These are phyloP conservation scores for Eudasyphora cyanicolor DNA, from an alignment of 2,888 invertebrate genomes.

Conservation along the genomic window DNA sequence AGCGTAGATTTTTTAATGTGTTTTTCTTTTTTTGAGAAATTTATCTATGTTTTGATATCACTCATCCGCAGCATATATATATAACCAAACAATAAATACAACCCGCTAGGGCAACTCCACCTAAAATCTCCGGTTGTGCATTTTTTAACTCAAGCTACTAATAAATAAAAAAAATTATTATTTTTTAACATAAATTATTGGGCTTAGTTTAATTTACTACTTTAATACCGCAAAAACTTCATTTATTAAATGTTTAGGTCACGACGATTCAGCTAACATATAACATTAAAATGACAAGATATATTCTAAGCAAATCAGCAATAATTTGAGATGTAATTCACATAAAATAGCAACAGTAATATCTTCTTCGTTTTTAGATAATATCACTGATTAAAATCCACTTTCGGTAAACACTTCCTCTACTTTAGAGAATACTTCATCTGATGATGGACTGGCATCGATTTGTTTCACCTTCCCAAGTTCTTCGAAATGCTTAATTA, in stretches of 20 bases:
- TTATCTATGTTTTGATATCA: constrained; percentile 40
- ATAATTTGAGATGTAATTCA: constrained; percentile 1
- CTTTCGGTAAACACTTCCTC: constrained; percentile 80
- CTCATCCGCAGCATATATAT: constrained; percentile 25
- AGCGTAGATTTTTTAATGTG: constrained; percentile 10
- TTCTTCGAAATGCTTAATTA: constrained; percentile 90
- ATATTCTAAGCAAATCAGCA: constrained; percentile 35
- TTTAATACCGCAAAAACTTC: constrained; percentile 33
- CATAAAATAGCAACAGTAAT: neutral
- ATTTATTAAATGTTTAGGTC: constrained; percentile 25
- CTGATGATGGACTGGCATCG: constrained; percentile 85
- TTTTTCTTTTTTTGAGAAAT: constrained; percentile 16
- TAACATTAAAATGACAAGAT: constrained; percentile 21
- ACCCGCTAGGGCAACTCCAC: neutral
- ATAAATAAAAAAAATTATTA: neutral
- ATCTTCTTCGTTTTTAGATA: neutral
- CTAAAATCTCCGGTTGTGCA: neutral
- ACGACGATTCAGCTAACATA: constrained; percentile 52
- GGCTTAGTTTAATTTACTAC: constrained; percentile 50
- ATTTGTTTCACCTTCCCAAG: constrained; percentile 87
- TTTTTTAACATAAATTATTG: constrained; percentile 28
- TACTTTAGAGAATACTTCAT: constrained; percentile 85
- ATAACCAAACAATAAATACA: constrained; percentile 29
- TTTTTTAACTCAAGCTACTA: neutral
- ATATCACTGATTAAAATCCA: constrained; percentile 60